Evolutionary conservation across 2,888 invertebrate species (phyloP).

Genomic region (Dioctria rufipes): DNA sequence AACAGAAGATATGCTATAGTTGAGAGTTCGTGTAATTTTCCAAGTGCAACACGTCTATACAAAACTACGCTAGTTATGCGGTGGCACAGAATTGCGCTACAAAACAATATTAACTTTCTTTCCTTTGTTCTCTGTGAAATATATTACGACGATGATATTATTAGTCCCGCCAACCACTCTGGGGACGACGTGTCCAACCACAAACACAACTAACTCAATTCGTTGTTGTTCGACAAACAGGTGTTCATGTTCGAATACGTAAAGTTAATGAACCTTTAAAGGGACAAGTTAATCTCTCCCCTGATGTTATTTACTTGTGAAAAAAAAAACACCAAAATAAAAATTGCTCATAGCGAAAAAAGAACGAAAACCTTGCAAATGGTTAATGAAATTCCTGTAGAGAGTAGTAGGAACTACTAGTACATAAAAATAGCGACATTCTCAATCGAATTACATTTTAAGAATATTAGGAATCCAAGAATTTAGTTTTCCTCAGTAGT

Average conservation of each 20-base stretch:
- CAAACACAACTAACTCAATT: not conserved
- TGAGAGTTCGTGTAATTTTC: not conserved
- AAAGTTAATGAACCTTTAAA: slow-evolving; percentile 9
- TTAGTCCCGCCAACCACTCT: not conserved
- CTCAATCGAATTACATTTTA: slow-evolving; percentile 17
- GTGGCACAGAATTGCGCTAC: slow-evolving; percentile 8
- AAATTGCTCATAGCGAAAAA: not conserved
- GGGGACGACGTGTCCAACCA: not conserved
- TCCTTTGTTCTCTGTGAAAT: not conserved
- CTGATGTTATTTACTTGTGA: not conserved
- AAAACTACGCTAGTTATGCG: slow-evolving; percentile 4
- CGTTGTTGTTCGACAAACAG: not conserved
- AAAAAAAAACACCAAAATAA: not conserved
- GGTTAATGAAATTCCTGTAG: not conserved
- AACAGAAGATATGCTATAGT: too few species aligned
- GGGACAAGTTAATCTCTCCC: slow-evolving; percentile 3
- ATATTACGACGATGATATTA: not conserved
- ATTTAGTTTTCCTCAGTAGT: slow-evolving; percentile 25
- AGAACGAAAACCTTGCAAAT: not conserved
- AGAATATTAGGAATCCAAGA: slow-evolving; percentile 22
- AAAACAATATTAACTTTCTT: slow-evolving; percentile 35
- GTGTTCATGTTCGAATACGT: not conserved
- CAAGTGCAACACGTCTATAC: slow-evolving; percentile 25
- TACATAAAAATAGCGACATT: not conserved
- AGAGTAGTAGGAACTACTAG: not conserved